Base-by-base conservation (phyloP, 2,888 invertebrate species). In the Cyclophora punctaria region DNA sequence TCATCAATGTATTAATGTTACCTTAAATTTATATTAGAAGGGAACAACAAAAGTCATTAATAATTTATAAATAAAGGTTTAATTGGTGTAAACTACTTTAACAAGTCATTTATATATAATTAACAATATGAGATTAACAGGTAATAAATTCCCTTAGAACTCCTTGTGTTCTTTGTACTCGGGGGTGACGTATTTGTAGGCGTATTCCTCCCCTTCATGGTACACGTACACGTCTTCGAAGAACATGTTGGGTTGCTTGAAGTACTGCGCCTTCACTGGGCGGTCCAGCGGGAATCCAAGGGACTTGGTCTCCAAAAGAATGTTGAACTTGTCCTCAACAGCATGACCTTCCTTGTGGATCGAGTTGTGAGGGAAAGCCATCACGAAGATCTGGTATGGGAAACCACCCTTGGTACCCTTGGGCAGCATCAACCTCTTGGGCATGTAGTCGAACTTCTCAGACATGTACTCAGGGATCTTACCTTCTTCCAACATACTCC, bases 371-470 rank as follows among this genome's bases (percentile, higher is more conserved):
- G 92, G 91, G 62, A 89, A 90, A 7, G 92, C 89, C 48, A 92
- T 89, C 49, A 92, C 90, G 76, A 91, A 92, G 58, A 94, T 67
- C 63, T 92, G 91, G 85, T 91, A 91, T 45, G 90, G 90, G 78
- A 90, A 89, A 49, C 95, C 95, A 56, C 90, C 90, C 45, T 78
- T 80, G 59, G 89, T 91, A 69, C 95, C 95, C 71, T 90, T 93
- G 40, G 95, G 95, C 53, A 95, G 77, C 67, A 94, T 80, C 48
- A 94, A 82, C 59, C 93, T 91, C 54, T 91, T 89, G 3, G 95
- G 95, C 84, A 92, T 90, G 48, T 90, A 90, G 57, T 89, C 90
- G 63, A 91, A 87, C 45, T 86, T 78, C 57, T 89, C 85, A 55
- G 83, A 82, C 74, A 89, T 87, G 58, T 91, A 89, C 57, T 83